Base-by-base conservation (phyloP, 1,140 invertebrate species). In the Thrips palmi region DNA sequence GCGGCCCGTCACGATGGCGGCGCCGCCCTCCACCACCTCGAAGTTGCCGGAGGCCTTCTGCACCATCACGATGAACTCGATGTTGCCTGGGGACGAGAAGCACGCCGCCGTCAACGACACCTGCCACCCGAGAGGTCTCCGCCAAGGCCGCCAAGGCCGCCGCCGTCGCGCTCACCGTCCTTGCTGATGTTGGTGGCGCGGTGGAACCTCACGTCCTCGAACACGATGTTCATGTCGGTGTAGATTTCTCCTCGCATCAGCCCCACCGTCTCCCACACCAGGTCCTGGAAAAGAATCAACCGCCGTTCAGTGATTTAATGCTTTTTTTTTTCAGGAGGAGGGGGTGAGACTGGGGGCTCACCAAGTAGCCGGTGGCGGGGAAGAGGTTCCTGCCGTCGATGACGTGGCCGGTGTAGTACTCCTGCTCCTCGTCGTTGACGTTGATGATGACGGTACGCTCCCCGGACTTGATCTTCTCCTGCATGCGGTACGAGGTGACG, bases 191-290 rank as follows among this genome's bases (percentile, higher is more conserved):
- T 77, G 1, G 83, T 89, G 5, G 87, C 86, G 48, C 84, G 65
- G 33, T 67, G 68, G 48, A 94, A 88, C 17, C 68, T 68, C 2
- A 93, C 70, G 60, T 94, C 74, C 52, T 92, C 79, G 53, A 94
- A 88, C 1, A 82, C 67, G 0, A 94, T 74, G 0, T 80, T 68
- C 5, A 85, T 60, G 48, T 86, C 72, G 25, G 77, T 73, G 47
- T 66, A 77, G 1, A 67, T 52, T 34, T 73, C 61, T 33, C 75
- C 75, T 48, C 69, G 67, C 61, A 86, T 70, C 55, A 80, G 71
- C 12, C 77, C 79, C 15, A 93, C 52, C 2, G 83, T 82, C 54
- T 86, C 80, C 91, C 89, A 94, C 1, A 82, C 82, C 11, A 93
- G 57, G 4, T 72, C 57, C 53, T 53, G 41, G 33, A 45, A 41